Percentiles rank a stretch among this genome's conserved stretches.
Evolutionary conservation across 1,140 invertebrate species (phyloP).

Genomic region (Caerostris extrusa): DNA sequence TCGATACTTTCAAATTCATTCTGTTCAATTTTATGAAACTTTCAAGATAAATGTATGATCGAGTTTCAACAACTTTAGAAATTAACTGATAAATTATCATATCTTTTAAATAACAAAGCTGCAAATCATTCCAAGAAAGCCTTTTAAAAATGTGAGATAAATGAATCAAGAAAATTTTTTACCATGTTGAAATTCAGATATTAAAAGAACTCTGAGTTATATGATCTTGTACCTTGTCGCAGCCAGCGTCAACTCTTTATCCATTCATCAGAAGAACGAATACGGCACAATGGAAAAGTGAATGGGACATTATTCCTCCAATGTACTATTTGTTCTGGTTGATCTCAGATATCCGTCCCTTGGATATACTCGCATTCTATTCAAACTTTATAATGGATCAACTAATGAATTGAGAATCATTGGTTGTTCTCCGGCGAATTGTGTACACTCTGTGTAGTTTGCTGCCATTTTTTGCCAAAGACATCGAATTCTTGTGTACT

Average conservation of each 20-base stretch:
- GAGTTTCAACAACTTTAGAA: too few species aligned
- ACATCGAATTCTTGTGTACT: constrained; percentile 58
- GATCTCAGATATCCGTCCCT: constrained; percentile 51
- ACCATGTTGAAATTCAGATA: too few species aligned
- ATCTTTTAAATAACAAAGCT: too few species aligned
- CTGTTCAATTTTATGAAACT: too few species aligned
- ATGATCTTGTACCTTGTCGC: too few species aligned
- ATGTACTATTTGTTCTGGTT: constrained; percentile 20
- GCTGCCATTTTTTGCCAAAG: constrained; percentile 77
- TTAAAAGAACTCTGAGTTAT: too few species aligned
- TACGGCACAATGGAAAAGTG: background rate
- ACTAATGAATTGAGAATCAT: background rate
- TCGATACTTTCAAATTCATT: too few species aligned
- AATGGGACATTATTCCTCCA: background rate
- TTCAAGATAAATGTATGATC: too few species aligned
- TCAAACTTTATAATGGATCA: constrained; percentile 8
- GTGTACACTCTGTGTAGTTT: constrained; percentile 15
- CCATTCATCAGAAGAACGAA: background rate
- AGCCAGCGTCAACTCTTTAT: background rate
- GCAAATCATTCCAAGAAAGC: too few species aligned
- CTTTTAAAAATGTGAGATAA: too few species aligned
- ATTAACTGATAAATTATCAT: too few species aligned
- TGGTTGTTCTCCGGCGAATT: constrained; percentile 1
- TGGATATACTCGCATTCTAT: constrained; percentile 43
- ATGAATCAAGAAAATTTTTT: too few species aligned